Percentiles rank a stretch among this genome's conserved stretches.
Evolutionary conservation across 2,113 vertebrate genomes (phyloP).

Genomic region (Bungarus multicinctus): DNA sequence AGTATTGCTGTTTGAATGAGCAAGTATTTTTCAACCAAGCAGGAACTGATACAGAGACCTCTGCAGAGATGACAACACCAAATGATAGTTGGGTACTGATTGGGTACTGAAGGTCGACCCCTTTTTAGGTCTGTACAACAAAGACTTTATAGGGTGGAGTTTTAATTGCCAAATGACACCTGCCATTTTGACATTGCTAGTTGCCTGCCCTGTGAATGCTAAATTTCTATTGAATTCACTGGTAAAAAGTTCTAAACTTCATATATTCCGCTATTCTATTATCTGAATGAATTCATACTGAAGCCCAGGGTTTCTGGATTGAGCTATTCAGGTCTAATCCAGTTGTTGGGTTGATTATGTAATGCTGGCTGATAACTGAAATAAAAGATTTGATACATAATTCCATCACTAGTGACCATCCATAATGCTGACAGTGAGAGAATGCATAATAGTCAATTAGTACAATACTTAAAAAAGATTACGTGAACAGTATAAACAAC

Average conservation of each 20-base stretch:
- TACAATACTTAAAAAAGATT: neutral
- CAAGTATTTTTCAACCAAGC: neutral
- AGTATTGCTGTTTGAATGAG: neutral
- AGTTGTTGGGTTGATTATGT: neutral
- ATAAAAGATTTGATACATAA: neutral
- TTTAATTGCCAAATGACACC: neutral
- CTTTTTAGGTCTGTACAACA: neutral
- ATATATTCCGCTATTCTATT: conserved; percentile 5
- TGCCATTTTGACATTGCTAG: neutral
- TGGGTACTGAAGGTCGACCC: neutral
- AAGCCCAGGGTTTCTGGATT: neutral
- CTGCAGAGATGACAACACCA: neutral
- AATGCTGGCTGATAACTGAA: neutral
- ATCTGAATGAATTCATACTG: neutral
- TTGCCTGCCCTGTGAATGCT: neutral
- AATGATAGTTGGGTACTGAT: neutral
- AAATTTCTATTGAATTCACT: neutral
- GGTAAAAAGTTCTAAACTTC: neutral
- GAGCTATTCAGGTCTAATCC: neutral
- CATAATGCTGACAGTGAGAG: neutral
- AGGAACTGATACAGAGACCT: neutral
- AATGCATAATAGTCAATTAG: neutral
- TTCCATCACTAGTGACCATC: neutral
- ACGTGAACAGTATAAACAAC: neutral
- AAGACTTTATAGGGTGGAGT: neutral